Conservation (phyloP, 2,113 vertebrate species). For the Spilogale gracilis region DNA sequence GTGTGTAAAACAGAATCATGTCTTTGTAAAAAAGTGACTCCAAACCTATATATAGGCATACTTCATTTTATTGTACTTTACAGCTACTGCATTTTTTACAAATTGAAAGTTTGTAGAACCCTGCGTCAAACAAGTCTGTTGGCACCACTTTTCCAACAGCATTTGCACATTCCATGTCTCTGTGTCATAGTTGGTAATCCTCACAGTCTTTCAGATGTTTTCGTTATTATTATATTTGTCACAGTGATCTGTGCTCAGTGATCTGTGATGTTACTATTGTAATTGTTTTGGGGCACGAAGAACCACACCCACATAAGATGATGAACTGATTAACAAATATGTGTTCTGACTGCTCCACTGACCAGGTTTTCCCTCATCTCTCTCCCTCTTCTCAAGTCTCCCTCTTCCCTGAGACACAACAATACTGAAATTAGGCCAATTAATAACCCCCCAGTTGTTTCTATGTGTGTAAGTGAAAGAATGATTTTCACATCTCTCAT, state of each 20-base stretch:
- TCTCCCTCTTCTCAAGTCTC: not conserved
- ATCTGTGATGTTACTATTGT: not conserved
- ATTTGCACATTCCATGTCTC: not conserved
- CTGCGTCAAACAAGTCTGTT: not conserved
- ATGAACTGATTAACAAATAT: not conserved
- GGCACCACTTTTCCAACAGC: not conserved
- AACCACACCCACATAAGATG: not conserved
- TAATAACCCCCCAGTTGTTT: not conserved
- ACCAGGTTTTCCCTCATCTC: not conserved
- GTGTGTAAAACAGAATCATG: not conserved
- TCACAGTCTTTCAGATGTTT: not conserved
- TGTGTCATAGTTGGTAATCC: not conserved
- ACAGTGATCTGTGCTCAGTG: not conserved
- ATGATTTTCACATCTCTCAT: not conserved
- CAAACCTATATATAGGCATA: not conserved
- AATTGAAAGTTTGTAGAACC: not conserved
- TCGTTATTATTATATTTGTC: not conserved
- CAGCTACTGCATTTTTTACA: not conserved
- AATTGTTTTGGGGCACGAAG: not conserved
- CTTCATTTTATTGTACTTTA: not conserved
- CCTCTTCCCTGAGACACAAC: not conserved
- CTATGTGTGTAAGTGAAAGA: not conserved
- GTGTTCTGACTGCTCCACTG: not conserved
- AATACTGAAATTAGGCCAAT: not conserved
- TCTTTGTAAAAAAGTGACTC: constrained; percentile 37